A percentile compares a stretch with the other conserved stretches of the same genome.
Evolutionary conservation across 2,797 vertebrate genomes (phyloP).

Genomic region (Chiloscyllium punctatum): DNA sequence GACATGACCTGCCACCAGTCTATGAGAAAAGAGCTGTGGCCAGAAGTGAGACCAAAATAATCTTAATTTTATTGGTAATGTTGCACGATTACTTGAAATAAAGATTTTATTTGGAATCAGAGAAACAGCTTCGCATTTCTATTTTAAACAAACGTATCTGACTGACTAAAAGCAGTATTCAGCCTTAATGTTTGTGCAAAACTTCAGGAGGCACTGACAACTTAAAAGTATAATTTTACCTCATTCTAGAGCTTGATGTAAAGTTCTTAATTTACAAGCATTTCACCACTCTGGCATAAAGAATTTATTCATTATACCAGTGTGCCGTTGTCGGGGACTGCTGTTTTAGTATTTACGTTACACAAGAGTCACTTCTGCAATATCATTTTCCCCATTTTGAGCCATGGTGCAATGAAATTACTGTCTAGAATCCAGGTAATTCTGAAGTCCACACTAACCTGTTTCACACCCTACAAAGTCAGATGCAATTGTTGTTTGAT

Average conservation of each 20-base stretch:
- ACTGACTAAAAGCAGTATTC: background rate
- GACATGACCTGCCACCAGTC: background rate
- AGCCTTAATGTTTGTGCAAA: background rate
- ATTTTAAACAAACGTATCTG: background rate
- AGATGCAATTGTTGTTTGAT: background rate
- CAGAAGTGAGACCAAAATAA: background rate
- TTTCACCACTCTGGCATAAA: too few relatives aligned
- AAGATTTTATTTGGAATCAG: background rate
- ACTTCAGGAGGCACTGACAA: background rate
- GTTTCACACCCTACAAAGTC: background rate
- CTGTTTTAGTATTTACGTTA: background rate
- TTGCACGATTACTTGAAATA: background rate
- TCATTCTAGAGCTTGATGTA: background rate
- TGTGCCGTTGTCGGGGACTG: background rate
- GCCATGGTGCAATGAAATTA: background rate
- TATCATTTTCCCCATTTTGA: background rate
- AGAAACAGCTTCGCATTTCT: background rate
- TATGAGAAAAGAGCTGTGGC: background rate
- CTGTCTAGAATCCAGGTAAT: background rate
- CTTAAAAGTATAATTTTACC: background rate
- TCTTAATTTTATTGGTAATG: background rate
- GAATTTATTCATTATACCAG: too few relatives aligned
- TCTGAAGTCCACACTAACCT: background rate
- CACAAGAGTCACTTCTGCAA: background rate
- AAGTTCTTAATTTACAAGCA: background rate